Evolutionary conservation across 1,140 invertebrate genomes (phyloP), one percentile per base, ranked within the genome.

Genomic region (Papilio machaon): DNA sequence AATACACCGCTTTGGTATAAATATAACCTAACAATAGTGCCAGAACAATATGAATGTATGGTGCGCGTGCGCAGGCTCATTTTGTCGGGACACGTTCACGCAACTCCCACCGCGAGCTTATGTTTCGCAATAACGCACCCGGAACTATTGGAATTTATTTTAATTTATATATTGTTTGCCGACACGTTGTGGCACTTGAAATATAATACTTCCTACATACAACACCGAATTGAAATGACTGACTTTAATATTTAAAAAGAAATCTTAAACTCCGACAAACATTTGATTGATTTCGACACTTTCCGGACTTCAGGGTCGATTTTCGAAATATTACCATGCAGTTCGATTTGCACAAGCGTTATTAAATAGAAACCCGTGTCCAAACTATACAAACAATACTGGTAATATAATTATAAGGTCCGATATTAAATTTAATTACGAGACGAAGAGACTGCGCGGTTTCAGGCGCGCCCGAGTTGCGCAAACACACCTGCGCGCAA

Each of bases 371-470:
- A 76, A 35, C 46, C 74, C 46, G 58, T 81, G 64, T 81, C 47
- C 80, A 19, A 54, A 23, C 73, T 76, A 74, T 82, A 81, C 77
- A 82, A 76, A 82, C 82, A 84, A 81, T 83, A 58, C 80, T 13
- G 43, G 64, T 47, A 79, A 82, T 83, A 30, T 38, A 78, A 82
- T 73, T 79, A 79, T 64, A 19, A 79, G 77, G 77, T 64, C 43
- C 58, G 38, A 83, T 76, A 85, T 86, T 87, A 85, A 74, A 82
- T 84, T 85, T 86, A 88, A 86, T 88, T 86, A 85, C 76, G 74
- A 81, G 54, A 82, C 54, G 49, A 73, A 43, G 49, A 17, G 70
- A 80, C 49, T 13, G 83, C 79, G 82, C 82, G 73, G 80, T 82
- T 85, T 86, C 84, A 58, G 82, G 83, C 82, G 74, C 82, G 82